Percentiles rank a stretch among this genome's conserved stretches.
Conservation (phyloP, 1,140 invertebrate genomes). For the Tribolium castaneum region DNA sequence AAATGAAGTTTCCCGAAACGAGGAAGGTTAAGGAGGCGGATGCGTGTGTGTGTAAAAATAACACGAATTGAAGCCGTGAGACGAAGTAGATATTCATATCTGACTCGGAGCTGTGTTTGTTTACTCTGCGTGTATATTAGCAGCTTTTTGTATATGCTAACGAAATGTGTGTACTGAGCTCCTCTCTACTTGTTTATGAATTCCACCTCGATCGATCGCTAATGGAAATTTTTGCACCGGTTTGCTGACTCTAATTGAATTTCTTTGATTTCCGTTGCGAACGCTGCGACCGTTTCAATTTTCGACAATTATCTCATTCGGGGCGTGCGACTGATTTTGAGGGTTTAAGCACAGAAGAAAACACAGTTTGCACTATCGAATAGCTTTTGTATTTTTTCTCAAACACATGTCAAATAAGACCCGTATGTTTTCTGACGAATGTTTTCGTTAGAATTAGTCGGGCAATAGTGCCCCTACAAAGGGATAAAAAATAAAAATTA, state of each 20-base stretch:
- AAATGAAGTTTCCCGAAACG: conserved; percentile 18
- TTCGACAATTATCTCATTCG: conserved; percentile 5
- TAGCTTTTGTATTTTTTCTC: neutral
- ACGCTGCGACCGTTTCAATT: neutral
- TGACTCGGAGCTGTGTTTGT: conserved; percentile 7
- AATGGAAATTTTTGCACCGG: neutral
- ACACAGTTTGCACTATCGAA: too few relatives aligned
- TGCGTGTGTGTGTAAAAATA: conserved; percentile 14
- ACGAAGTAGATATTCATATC: conserved; percentile 30
- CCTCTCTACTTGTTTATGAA: neutral
- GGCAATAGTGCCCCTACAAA: too few relatives aligned
- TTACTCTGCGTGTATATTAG: conserved; percentile 11
- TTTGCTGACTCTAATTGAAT: neutral
- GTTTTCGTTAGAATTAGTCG: too few relatives aligned
- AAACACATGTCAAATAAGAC: too few relatives aligned
- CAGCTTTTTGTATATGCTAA: conserved; percentile 9
- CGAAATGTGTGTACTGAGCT: conserved; percentile 12
- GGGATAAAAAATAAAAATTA: too few relatives aligned
- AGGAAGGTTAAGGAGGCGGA: conserved; percentile 21
- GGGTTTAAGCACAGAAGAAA: neutral
- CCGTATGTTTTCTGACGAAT: too few relatives aligned
- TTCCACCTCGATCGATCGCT: neutral
- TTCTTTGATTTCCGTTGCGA: neutral
- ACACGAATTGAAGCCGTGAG: neutral
- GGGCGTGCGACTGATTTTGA: neutral